A percentile compares a stretch with the other conserved stretches of the same genome.
Conservation (phyloP, 2,797 vertebrate species). For the Austrolebias charrua region DNA sequence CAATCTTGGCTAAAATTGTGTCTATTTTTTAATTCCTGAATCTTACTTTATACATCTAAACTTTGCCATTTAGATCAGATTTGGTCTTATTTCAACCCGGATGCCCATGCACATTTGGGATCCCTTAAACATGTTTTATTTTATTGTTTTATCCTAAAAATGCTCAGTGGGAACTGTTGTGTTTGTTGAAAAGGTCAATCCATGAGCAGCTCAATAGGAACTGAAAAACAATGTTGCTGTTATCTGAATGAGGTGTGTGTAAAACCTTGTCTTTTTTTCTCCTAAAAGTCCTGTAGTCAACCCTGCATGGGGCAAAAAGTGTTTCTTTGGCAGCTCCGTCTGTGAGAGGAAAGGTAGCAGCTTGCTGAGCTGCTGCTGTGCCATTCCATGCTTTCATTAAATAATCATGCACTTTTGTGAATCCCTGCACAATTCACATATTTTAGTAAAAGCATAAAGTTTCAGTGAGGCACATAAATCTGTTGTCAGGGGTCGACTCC, state of each 20-base stretch:
- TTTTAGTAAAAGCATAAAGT: background rate
- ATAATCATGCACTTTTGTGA: background rate
- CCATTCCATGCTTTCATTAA: background rate
- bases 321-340: background rate
- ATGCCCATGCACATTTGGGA: background rate
- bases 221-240: background rate
- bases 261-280: background rate
- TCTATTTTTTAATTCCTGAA: too few species aligned
- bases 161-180: background rate
- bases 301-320: background rate
- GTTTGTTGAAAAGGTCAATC: background rate
- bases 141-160: too few species aligned
- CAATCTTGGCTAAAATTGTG: too few species aligned
- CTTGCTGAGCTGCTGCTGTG: background rate
- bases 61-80: background rate
- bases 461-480: slow-evolving; percentile 1
- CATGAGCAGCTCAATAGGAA: background rate
- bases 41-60: background rate
- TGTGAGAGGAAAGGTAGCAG: background rate
- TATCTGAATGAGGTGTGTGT: background rate
- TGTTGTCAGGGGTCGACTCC: background rate
- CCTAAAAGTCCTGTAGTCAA: background rate
- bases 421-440: background rate
- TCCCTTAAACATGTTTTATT: too few species aligned
- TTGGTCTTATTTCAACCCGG: background rate